Evolutionary conservation across 2,113 vertebrate genomes (phyloP).

Genomic region (Nerophis lumbriciformis): DNA sequence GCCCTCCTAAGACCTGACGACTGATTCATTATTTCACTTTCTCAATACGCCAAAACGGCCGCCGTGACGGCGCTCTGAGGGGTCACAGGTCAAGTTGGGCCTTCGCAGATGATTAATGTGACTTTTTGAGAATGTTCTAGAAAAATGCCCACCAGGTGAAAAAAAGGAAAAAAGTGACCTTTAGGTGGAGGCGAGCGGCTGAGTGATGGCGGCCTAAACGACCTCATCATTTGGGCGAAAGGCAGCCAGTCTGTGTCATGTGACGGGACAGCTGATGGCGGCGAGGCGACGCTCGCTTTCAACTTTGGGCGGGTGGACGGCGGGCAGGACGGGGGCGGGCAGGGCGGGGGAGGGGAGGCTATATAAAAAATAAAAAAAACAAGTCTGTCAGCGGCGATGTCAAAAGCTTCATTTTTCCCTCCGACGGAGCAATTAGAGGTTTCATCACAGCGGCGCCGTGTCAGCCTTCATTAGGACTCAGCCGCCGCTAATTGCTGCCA

Average conservation of each 20-base stretch:
- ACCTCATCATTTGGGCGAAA: constrained; percentile 76
- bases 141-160: not conserved
- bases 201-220: constrained; percentile 75
- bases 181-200: constrained; percentile 25
- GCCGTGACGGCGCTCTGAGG: no score
- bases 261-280: constrained; percentile 76
- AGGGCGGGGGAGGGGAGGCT: not conserved
- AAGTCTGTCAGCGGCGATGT: constrained; percentile 76
- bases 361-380: constrained; percentile 56
- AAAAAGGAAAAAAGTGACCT: not conserved
- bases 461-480: constrained; percentile 76
- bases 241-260: constrained; percentile 71
- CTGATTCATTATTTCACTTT: no score
- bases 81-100: no score
- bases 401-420: constrained; percentile 73
- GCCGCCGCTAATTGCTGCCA: constrained; percentile 81
- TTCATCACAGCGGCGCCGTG: constrained; percentile 76
- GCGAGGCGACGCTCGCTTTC: constrained; percentile 75
- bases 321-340: constrained; percentile 46
- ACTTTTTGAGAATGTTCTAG: not conserved
- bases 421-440: constrained; percentile 75
- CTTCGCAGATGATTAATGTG: no score
- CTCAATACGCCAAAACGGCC: no score
- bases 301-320: constrained; percentile 63
- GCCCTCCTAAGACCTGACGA: no score